A percentile compares a stretch with the other conserved stretches of the same genome.
Evolutionary conservation across 1,140 invertebrate species (phyloP).

Genomic region (Dendrolimus kikuchii): DNA sequence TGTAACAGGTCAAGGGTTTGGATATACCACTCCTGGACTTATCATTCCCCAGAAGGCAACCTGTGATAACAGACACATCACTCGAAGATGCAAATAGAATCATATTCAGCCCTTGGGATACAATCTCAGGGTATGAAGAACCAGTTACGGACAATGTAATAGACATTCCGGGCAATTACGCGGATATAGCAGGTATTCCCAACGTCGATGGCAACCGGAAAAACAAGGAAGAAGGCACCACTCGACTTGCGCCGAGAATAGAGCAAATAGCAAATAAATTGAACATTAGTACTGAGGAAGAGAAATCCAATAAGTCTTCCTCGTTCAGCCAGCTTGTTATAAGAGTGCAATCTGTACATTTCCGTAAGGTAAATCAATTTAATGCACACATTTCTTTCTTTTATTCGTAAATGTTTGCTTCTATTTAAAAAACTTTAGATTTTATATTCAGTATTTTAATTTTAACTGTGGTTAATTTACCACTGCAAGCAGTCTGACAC

Average conservation of each 20-base stretch:
- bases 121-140: conserved; percentile 58
- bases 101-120: conserved; percentile 67
- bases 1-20: conserved; percentile 51
- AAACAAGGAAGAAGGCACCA: conserved; percentile 42
- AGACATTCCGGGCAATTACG: conserved; percentile 58
- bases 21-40: conserved; percentile 49
- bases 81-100: conserved; percentile 67
- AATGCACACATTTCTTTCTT: too few relatives aligned
- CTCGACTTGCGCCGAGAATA: conserved; percentile 26
- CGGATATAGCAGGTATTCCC: conserved; percentile 20
- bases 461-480: too few relatives aligned
- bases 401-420: too few relatives aligned
- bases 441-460: too few relatives aligned
- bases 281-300: conserved; percentile 56
- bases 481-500: too few relatives aligned
- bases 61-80: conserved; percentile 51
- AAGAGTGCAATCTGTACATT: conserved; percentile 60
- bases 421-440: too few relatives aligned
- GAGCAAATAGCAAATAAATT: conserved; percentile 53
- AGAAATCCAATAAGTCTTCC: conserved; percentile 64
- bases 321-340: conserved; percentile 63
- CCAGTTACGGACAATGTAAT: conserved; percentile 53
- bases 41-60: conserved; percentile 35
- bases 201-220: conserved; percentile 33
- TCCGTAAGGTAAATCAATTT: conserved; percentile 48